Evolutionary conservation across 2,888 invertebrate species (phyloP).

Genomic region (Stenichneumon culpator): DNA sequence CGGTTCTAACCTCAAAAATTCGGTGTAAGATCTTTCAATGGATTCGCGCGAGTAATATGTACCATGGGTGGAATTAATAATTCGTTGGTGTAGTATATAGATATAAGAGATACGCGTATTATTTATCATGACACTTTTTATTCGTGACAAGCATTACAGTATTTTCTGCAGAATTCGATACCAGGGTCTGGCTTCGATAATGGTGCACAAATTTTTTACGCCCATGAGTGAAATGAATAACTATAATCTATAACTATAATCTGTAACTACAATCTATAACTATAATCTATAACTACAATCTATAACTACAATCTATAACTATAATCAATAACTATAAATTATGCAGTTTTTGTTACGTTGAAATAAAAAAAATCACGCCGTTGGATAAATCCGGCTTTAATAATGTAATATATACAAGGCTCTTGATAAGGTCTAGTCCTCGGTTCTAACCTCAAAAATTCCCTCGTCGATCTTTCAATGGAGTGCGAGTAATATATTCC

Average conservation of each 20-base stretch:
- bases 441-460: neutral
- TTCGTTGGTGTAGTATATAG: neutral
- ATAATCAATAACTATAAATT: neutral
- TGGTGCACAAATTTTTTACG: no score
- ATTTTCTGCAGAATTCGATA: no score
- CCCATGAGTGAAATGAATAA: no score
- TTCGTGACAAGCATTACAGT: no score
- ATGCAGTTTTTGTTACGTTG: neutral
- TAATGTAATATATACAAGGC: neutral
- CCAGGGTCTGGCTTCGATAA: no score
- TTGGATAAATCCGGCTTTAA: slow-evolving; percentile 25
- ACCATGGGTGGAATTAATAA: neutral
- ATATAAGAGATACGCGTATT: neutral
- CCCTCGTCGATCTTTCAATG: neutral
- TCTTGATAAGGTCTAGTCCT: neutral
- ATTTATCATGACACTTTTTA: neutral
- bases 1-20: neutral
- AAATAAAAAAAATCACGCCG: neutral
- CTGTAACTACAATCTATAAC: no score
- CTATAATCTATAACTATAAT: no score
- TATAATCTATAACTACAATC: no score
- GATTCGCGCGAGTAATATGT: neutral
- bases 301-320: no score
- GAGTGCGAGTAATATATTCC: neutral
- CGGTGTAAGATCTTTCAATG: neutral